A percentile compares a stretch with the other conserved stretches of the same genome.
phyloP scores from a whole-genome alignment of 2,888 invertebrate genomes.

The Epirrhoe alternata region DNA sequence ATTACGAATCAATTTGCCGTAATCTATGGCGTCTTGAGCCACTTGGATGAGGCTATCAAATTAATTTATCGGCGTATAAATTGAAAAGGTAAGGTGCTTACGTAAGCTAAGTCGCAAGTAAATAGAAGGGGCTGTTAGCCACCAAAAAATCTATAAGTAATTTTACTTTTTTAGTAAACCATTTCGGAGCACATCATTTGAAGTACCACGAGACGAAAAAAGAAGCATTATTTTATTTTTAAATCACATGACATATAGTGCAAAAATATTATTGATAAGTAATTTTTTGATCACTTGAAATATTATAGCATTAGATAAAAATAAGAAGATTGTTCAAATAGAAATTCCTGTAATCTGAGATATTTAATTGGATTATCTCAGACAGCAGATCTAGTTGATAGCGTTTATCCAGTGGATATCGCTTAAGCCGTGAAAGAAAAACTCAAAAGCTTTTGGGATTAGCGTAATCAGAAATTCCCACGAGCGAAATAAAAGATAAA shows the following conservation, averaged over 20 bases:
- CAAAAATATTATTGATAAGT: no score
- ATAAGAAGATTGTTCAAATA: neutral
- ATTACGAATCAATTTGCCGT: conserved; percentile 46
- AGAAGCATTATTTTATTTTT: no score
- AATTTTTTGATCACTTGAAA: no score
- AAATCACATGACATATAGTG: no score
- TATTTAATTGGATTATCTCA: conserved; percentile 39
- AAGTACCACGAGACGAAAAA: no score
- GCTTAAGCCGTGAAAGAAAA: conserved; percentile 42
- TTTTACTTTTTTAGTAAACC: neutral
- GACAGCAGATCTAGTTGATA: conserved; percentile 22
- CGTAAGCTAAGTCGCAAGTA: conserved; percentile 19
- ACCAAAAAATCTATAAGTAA: neutral
- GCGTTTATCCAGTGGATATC: conserved; percentile 34
- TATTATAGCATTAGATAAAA: neutral
- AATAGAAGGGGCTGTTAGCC: neutral
- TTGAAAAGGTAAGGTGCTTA: conserved; percentile 34
- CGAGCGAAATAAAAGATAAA: conserved; percentile 51
- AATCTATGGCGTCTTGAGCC: conserved; percentile 44
- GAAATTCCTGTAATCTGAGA: conserved; percentile 10
- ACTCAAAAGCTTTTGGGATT: conserved; percentile 45
- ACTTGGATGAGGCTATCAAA: conserved; percentile 40
- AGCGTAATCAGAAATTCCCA: conserved; percentile 56
- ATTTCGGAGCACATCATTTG: neutral
- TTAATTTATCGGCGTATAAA: conserved; percentile 42